Conservation (phyloP, 2,113 vertebrate genomes). For the Todiramphus saurophagus region DNA sequence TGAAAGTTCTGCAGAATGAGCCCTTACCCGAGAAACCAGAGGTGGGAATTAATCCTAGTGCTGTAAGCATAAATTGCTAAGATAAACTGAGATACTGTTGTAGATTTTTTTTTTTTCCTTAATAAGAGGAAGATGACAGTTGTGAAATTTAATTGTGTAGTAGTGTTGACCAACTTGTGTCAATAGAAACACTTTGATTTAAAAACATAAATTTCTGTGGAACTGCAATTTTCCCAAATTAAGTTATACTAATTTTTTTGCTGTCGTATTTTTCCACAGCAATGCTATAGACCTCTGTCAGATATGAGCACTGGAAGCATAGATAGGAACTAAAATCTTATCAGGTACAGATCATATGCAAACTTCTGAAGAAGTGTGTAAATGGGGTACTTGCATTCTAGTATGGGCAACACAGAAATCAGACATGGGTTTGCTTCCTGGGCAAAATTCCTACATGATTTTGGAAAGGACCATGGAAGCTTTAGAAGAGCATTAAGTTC, state of each 20-base stretch:
- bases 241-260: constrained; percentile 17
- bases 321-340: constrained; percentile 33
- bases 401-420: background rate
- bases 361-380: background rate
- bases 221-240: background rate
- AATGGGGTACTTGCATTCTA: background rate
- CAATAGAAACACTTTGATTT: background rate
- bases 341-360: background rate
- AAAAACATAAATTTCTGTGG: background rate
- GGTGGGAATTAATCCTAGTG: constrained; percentile 72
- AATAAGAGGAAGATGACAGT: background rate
- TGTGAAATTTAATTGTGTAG: background rate
- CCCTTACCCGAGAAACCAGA: constrained; percentile 87
- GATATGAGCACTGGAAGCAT: constrained; percentile 13
- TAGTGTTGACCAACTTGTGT: background rate
- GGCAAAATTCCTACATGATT: background rate
- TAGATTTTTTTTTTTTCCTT: background rate
- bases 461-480: background rate
- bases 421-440: background rate
- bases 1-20: constrained; percentile 93
- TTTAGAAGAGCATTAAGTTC: background rate
- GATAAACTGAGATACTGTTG: background rate
- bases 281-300: constrained; percentile 41
- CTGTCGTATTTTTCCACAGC: constrained; percentile 35
- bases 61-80: background rate